Evolutionary conservation across 1,140 invertebrate species (phyloP).

Genomic region (Homalodisca vitripennis): DNA sequence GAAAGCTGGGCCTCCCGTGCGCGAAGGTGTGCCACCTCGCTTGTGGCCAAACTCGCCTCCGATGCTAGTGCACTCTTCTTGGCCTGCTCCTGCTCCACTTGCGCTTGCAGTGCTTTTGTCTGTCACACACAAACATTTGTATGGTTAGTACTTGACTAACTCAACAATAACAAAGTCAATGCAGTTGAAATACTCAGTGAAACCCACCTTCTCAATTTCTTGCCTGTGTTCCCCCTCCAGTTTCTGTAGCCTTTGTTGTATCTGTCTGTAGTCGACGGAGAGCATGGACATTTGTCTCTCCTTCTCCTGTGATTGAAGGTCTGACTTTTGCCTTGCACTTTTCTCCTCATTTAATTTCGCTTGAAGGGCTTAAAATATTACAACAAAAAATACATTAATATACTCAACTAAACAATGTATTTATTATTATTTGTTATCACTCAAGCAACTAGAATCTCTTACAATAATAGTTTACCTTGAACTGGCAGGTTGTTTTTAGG

Average conservation of each 20-base stretch:
- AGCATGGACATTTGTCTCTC: slow-evolving; percentile 93
- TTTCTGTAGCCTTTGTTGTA: slow-evolving; percentile 86
- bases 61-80: slow-evolving; percentile 70
- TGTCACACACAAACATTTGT: slow-evolving; percentile 37
- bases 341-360: slow-evolving; percentile 90
- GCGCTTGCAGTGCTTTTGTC: slow-evolving; percentile 72
- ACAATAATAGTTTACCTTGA: too few species aligned
- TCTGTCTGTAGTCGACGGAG: slow-evolving; percentile 88
- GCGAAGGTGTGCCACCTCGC: slow-evolving; percentile 69
- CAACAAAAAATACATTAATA: too few species aligned
- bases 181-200: too few species aligned
- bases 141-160: too few species aligned
- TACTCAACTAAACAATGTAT: too few species aligned
- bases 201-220: slow-evolving; percentile 80
- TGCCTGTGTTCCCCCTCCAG: slow-evolving; percentile 85
- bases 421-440: too few species aligned
- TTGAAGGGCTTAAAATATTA: slow-evolving; percentile 70
- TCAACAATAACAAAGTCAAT: neutral
- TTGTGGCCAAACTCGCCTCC: slow-evolving; percentile 68
- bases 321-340: slow-evolving; percentile 74
- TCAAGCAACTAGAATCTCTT: too few species aligned
- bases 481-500: too few species aligned
- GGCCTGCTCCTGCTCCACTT: slow-evolving; percentile 87
- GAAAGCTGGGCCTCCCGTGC: slow-evolving; percentile 73
- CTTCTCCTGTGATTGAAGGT: slow-evolving; percentile 82